A percentile compares a stretch with the other conserved stretches of the same genome.
Conservation (phyloP, 2,797 vertebrate genomes). For the Carapus acus region DNA sequence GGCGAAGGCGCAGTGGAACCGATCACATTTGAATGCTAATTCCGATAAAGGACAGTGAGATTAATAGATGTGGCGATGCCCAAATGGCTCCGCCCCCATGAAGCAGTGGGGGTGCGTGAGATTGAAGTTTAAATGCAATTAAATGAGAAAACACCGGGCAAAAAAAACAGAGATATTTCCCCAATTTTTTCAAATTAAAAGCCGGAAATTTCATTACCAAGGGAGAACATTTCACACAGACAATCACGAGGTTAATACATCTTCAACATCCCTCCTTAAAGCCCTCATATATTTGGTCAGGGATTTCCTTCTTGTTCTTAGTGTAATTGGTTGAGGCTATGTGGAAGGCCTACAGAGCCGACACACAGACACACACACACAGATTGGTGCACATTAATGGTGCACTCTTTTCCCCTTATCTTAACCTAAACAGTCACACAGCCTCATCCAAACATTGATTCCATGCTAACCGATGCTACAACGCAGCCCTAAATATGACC, state of each 20-base stretch:
- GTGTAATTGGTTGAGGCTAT: constrained; percentile 57
- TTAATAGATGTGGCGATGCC: constrained; percentile 65
- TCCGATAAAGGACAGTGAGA: constrained; percentile 67
- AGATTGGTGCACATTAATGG: constrained; percentile 22
- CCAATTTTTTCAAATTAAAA: constrained; percentile 70
- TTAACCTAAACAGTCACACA: constrained; percentile 10
- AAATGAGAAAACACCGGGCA: constrained; percentile 60
- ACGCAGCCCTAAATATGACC: constrained; percentile 6
- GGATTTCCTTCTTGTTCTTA: constrained; percentile 59
- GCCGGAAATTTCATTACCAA: constrained; percentile 67
- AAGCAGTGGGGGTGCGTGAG: constrained; percentile 56
- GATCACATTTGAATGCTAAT: constrained; percentile 72
- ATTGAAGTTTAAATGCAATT: constrained; percentile 72
- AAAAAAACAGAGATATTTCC: constrained; percentile 60
- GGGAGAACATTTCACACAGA: constrained; percentile 65
- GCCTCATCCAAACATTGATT: background rate
- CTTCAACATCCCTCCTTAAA: constrained; percentile 63
- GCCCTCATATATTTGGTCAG: constrained; percentile 59
- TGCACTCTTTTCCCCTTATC: constrained; percentile 16
- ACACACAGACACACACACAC: constrained; percentile 19
- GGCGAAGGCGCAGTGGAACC: constrained; percentile 59
- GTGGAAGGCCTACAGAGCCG: constrained; percentile 28
- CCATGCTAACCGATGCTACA: background rate
- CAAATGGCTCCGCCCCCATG: constrained; percentile 42
- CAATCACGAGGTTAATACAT: constrained; percentile 73